These are phyloP conservation scores for Sphenopsis melanotis DNA, from an alignment of 2,797 vertebrate species.

Conservation along the genomic window DNA sequence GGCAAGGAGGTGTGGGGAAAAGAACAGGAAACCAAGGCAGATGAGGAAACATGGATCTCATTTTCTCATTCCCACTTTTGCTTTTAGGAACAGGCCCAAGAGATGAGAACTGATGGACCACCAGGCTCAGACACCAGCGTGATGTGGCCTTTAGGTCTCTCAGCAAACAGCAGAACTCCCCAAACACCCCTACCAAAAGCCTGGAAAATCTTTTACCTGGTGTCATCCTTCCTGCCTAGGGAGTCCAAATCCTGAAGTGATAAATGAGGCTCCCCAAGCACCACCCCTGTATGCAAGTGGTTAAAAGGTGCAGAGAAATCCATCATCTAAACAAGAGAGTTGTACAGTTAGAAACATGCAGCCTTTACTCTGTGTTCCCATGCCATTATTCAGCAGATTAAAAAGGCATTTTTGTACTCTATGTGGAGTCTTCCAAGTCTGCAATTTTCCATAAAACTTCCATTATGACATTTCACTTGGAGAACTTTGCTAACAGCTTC, in stretches of 20 bases:
- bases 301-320: neutral
- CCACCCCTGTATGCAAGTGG: neutral
- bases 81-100: neutral
- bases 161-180: neutral
- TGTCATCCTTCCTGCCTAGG: neutral
- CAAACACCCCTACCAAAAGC: neutral
- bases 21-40: neutral
- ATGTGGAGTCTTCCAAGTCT: neutral
- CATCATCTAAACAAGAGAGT: neutral
- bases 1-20: neutral
- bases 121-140: neutral
- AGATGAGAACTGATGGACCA: neutral
- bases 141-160: neutral
- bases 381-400: neutral
- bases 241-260: neutral
- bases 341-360: neutral
- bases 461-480: neutral
- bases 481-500: neutral
- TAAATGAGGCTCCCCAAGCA: neutral
- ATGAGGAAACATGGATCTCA: neutral
- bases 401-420: neutral
- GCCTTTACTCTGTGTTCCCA: neutral
- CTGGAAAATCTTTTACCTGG: neutral
- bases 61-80: neutral
- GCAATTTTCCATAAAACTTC: neutral